These are phyloP conservation scores for Diadema setosum DNA, from an alignment of 35 echinoderm and acorn worm species.

Conservation along the genomic window DNA sequence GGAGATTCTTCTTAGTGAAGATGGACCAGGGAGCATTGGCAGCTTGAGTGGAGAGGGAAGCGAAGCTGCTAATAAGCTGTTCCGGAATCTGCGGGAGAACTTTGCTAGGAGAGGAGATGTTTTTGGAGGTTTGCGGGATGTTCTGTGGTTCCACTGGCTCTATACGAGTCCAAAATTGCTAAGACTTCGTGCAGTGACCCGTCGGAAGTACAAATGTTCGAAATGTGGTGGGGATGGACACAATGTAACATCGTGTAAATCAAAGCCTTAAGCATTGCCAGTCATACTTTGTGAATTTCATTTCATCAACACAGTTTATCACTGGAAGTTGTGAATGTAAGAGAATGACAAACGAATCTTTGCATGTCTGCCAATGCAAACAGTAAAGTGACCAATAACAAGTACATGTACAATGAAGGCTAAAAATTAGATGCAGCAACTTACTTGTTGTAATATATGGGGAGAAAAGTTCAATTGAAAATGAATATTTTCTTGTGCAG, in stretches of 20 bases:
- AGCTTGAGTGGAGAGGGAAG: slow-evolving; percentile 20
- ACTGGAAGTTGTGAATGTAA: too few relatives aligned
- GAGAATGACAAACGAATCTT: too few relatives aligned
- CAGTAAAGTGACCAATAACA: too few relatives aligned
- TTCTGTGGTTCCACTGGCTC: slow-evolving; percentile 53
- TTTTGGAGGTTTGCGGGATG: background rate
- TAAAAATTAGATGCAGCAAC: too few relatives aligned
- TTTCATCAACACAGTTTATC: too few relatives aligned
- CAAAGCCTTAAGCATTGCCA: too few relatives aligned
- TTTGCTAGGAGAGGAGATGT: background rate
- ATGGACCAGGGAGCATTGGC: slow-evolving; percentile 26
- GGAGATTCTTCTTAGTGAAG: background rate
- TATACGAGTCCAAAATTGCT: slow-evolving; percentile 24
- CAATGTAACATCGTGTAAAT: background rate
- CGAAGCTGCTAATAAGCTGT: slow-evolving; percentile 40
- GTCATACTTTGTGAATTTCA: too few relatives aligned
- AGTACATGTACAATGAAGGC: too few relatives aligned
- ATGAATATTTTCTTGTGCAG: too few relatives aligned
- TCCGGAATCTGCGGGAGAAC: background rate
- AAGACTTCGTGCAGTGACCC: background rate
- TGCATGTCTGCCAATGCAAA: too few relatives aligned
- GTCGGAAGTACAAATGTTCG: background rate
- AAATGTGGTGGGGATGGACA: slow-evolving; percentile 8
- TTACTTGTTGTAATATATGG: too few relatives aligned
- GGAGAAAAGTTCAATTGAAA: too few relatives aligned